Base-by-base conservation (phyloP, 2,797 vertebrate species). In the Rhynchonycteris naso region DNA sequence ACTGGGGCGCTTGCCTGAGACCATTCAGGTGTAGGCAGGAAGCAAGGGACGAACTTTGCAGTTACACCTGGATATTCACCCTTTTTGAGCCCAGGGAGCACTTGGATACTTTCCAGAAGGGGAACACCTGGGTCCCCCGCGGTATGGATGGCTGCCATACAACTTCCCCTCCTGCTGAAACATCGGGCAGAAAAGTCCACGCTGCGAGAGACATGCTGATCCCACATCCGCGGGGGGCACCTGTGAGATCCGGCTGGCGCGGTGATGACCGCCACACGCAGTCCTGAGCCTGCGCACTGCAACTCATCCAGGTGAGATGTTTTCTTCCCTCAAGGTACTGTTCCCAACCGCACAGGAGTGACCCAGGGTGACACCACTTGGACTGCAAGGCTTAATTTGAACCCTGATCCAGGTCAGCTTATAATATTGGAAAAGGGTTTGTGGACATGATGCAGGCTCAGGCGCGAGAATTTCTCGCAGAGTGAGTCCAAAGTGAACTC, bases 1-100 rank as follows among this genome's bases (percentile, higher is more conserved):
- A 54, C n/a, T 5, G 7, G 15, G 11, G 5, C 24, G 18, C 5
- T 35, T 5, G 15, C 79, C 79, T 0, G 0, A 30, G 85, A 86
- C 69, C 10, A 0, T 5, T n/a, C 78, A 1, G 58, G 13, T 16
- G 0, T 87, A 94, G 97, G 97, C 97, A 94, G 98, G 97, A 97
- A 95, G 94, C 7, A 30, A 54, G 88, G 69, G 97, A 86, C 96
- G 3, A 94, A 72, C 95, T 63, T 35, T 68, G 69, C 74, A 96
- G 58, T 84, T 96, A 97, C 98, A 98, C 98, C 98, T 98, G 98
- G 96, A 97, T 98, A 78, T 95, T 97, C 98, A 97, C 97, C 96
- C 98, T 96, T 97, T 98, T 54, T 92, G 97, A 97, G 96, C 96
- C 97, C 95, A 78, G 95, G 97, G 97, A 97, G 97, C 92, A 96